Percentiles rank a stretch among this genome's conserved stretches.
phyloP scores from a whole-genome alignment of 2,888 invertebrate genomes.

The Lymantria monacha region DNA sequence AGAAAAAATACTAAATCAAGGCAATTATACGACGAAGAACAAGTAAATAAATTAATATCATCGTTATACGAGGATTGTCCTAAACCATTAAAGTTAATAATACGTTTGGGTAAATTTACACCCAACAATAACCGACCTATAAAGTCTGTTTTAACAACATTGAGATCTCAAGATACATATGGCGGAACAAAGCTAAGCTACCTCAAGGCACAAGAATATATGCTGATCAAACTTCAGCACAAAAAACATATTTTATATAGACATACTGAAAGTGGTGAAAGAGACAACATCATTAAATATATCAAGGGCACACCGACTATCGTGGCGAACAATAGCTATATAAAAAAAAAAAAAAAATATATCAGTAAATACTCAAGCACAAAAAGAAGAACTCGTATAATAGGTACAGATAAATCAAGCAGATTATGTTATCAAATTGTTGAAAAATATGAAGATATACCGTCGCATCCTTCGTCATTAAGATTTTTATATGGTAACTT shows the following conservation, averaged over 20 bases:
- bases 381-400: too few relatives aligned
- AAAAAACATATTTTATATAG: slow-evolving; percentile 18
- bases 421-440: slow-evolving; percentile 6
- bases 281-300: slow-evolving; percentile 31
- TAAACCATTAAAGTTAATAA: too few relatives aligned
- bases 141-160: slow-evolving; percentile 14
- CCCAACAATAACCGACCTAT: too few relatives aligned
- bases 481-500: too few relatives aligned
- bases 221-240: slow-evolving; percentile 29
- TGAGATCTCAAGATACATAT: slow-evolving; percentile 14
- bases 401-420: background rate
- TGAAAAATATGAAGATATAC: too few relatives aligned
- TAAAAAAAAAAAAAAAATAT: too few relatives aligned
- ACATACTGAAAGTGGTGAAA: slow-evolving; percentile 24
- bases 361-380: slow-evolving; percentile 1
- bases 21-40: too few relatives aligned
- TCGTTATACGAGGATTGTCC: too few relatives aligned
- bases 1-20: too few relatives aligned
- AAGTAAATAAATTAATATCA: too few relatives aligned
- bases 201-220: slow-evolving; percentile 14
- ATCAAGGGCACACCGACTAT: slow-evolving; percentile 27
- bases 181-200: slow-evolving; percentile 20
- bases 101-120: too few relatives aligned
- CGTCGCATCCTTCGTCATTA: too few relatives aligned
- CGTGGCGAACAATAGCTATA: slow-evolving; percentile 1